phyloP scores from a whole-genome alignment of 2,888 invertebrate species.

The Fragum whitleyi region DNA sequence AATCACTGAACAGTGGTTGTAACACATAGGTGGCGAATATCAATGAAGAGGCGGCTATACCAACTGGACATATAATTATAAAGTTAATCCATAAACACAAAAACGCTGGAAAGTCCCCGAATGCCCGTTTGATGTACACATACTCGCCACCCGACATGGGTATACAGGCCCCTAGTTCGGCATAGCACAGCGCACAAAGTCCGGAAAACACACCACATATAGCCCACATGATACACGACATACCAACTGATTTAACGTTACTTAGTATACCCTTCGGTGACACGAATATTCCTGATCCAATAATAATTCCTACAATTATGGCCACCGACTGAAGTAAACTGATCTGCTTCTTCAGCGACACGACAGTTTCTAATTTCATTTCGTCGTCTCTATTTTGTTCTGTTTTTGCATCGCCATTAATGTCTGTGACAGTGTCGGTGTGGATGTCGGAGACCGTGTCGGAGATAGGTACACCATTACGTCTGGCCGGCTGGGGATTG shows the following conservation, averaged over 20 bases:
- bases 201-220: conserved; percentile 92
- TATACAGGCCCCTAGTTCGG: conserved; percentile 95
- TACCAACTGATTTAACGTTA: conserved; percentile 90
- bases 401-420: not conserved
- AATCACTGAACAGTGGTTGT: conserved; percentile 80
- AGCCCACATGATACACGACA: conserved; percentile 95
- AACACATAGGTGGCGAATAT: conserved; percentile 83
- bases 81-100: conserved; percentile 83
- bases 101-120: conserved; percentile 83
- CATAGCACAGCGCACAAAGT: conserved; percentile 94
- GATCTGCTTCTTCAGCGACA: conserved; percentile 77
- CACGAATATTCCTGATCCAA: conserved; percentile 98
- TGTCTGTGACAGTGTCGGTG: not conserved
- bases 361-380: conserved; percentile 48
- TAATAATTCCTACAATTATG: conserved; percentile 90
- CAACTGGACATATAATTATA: conserved; percentile 82
- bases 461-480: not conserved
- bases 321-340: conserved; percentile 77
- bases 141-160: conserved; percentile 87
- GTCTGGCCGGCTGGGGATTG: not conserved
- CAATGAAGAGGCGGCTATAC: conserved; percentile 82
- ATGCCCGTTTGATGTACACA: conserved; percentile 86
- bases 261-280: conserved; percentile 95
- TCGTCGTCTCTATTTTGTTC: conserved; percentile 15
- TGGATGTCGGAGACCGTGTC: not conserved